These are phyloP conservation scores for Battus philenor DNA, from an alignment of 1,140 invertebrate genomes.

Conservation along the genomic window DNA sequence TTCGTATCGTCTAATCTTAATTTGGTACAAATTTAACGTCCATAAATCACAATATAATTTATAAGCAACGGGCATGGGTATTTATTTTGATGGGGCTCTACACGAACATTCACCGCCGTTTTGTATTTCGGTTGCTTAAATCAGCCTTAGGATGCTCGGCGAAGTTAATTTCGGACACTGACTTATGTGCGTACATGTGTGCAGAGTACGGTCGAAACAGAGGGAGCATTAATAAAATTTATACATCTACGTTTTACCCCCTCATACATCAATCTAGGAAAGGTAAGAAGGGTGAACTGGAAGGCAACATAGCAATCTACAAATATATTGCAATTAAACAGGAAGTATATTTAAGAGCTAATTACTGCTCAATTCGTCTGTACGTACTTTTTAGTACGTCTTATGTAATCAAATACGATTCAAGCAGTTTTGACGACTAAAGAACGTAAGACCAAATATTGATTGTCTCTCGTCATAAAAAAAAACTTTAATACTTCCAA, in stretches of 20 bases:
- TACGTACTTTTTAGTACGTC: too few relatives aligned
- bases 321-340: slow-evolving; percentile 7
- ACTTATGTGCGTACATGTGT: slow-evolving; percentile 24
- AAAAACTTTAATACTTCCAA: too few relatives aligned
- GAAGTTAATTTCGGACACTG: slow-evolving; percentile 46
- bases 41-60: slow-evolving; percentile 25
- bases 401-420: too few relatives aligned
- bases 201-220: slow-evolving; percentile 30
- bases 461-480: too few relatives aligned
- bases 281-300: slow-evolving; percentile 6
- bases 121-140: slow-evolving; percentile 27
- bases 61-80: slow-evolving; percentile 25
- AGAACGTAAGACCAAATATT: too few relatives aligned
- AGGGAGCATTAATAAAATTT: slow-evolving; percentile 51
- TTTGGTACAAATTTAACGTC: too few relatives aligned
- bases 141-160: slow-evolving; percentile 26
- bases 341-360: too few relatives aligned
- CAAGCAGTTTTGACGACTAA: too few relatives aligned
- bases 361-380: too few relatives aligned
- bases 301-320: slow-evolving; percentile 5
- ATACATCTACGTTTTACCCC: slow-evolving; percentile 31
- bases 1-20: too few relatives aligned
- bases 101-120: slow-evolving; percentile 26
- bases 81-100: slow-evolving; percentile 16
- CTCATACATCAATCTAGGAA: slow-evolving; percentile 27